phyloP scores from a whole-genome alignment of 92 coral and sea anemone genomes.

The Nematostella vectensis region DNA sequence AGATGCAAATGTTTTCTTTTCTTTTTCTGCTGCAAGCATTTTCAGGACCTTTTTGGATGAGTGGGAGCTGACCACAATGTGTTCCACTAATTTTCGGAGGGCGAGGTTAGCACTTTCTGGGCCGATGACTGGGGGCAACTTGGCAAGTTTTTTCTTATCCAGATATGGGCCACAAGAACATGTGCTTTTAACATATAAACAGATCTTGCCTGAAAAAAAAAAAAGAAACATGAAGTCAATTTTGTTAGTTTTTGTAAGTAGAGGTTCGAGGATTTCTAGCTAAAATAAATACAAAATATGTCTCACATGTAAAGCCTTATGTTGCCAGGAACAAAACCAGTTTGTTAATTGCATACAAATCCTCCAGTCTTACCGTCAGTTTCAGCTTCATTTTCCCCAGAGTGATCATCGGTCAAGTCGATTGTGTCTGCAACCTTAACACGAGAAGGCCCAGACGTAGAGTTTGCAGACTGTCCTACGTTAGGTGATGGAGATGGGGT shows the following conservation, averaged over 20 bases:
- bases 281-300: no score
- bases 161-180: slow-evolving; percentile 65
- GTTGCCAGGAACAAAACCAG: no score
- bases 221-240: no score
- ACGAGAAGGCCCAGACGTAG: slow-evolving; percentile 1
- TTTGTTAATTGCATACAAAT: no score
- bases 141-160: slow-evolving; percentile 20
- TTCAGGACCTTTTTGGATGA: slow-evolving; percentile 38
- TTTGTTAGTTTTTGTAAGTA: no score
- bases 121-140: slow-evolving; percentile 39
- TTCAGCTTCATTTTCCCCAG: no score
- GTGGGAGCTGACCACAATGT: slow-evolving; percentile 49
- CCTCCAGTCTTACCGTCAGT: no score
- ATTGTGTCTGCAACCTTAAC: slow-evolving; percentile 28
- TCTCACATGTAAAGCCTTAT: no score
- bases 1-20: slow-evolving; percentile 52
- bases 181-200: slow-evolving; percentile 40
- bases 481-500: slow-evolving; percentile 13
- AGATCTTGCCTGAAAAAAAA: slow-evolving; percentile 9
- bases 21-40: slow-evolving; percentile 52
- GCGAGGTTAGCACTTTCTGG: slow-evolving; percentile 44
- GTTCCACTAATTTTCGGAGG: slow-evolving; percentile 49
- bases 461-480: neutral
- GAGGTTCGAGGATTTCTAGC: no score
- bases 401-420: slow-evolving; percentile 49